Evolutionary conservation across 2,113 vertebrate species (phyloP), one percentile per base, ranked within the genome.

Genomic region (Verasper variegatus): DNA sequence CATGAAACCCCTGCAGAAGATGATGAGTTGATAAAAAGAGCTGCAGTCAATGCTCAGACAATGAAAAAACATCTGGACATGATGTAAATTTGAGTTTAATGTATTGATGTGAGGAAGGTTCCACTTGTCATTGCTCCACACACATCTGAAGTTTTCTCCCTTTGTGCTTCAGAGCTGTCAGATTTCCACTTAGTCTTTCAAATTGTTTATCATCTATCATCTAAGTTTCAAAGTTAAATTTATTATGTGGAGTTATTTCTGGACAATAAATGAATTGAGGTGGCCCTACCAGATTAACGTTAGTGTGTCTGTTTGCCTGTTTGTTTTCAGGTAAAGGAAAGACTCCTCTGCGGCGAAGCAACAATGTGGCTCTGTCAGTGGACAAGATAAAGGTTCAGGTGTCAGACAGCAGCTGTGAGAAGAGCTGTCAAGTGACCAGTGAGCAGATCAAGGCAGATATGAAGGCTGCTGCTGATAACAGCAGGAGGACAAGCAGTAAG

Each of bases 391-490:
- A 68, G 62, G 2, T 56, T 52, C 83, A 13, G 15, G 52, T 57
- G 37, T 26, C 94, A 58, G 95, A 96, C 70, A 94, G 94, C 91
- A 96, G 96, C 93, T 98, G 96, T 92, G 98, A 99, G 86, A 98
- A 98, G 90, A 97, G 97, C 87, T 99, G 98, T 89, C 98, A 99
- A 91, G 98, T 98, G 88, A 98, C 96, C 88, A 99, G 98, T 20
- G 98, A 99, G 82, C 98, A 99, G 92, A 99, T 99, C 84, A 99
- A 99, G 88, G 97, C 97, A 5, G 98, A 99, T 90, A 98, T 99
- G 96, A 99, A 98, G 89, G 97, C 97, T 35, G 96, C 97, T 68
- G 95, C 92, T 35, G 98, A 99, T 81, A 93, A 17, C 74, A 80
- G 49, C 55, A 80, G 80, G 35, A 85, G 74, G 90, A 92, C 37